Evolutionary conservation across 2,797 vertebrate species (phyloP).

Genomic region (Karalla daura): DNA sequence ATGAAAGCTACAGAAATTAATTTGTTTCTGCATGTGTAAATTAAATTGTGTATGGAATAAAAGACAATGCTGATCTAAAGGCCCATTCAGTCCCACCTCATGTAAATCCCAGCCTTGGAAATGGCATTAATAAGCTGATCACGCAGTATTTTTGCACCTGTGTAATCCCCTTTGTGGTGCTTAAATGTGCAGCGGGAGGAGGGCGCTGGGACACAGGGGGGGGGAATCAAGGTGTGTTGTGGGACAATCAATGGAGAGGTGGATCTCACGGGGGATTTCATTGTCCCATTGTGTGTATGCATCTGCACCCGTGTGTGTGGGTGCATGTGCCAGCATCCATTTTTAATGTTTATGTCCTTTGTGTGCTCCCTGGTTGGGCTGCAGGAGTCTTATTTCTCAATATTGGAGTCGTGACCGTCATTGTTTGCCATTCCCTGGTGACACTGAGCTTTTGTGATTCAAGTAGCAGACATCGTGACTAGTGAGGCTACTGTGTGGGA

Average conservation of each 20-base stretch:
- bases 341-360: constrained; percentile 57
- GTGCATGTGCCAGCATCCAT: constrained; percentile 47
- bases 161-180: constrained; percentile 79
- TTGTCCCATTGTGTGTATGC: constrained; percentile 66
- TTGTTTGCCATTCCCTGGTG: constrained; percentile 68
- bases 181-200: constrained; percentile 58
- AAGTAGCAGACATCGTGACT: constrained; percentile 80
- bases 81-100: constrained; percentile 57
- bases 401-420: constrained; percentile 79
- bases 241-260: constrained; percentile 50
- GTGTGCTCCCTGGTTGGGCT: constrained; percentile 15
- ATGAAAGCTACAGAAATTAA: constrained; percentile 75
- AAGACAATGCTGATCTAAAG: constrained; percentile 74
- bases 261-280: constrained; percentile 56
- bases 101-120: constrained; percentile 75
- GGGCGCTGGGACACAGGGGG: constrained; percentile 37
- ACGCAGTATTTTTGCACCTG: constrained; percentile 75
- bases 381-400: constrained; percentile 54
- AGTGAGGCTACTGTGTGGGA: constrained; percentile 67
- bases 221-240: constrained; percentile 73
- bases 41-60: constrained; percentile 65
- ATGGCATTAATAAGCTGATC: constrained; percentile 78
- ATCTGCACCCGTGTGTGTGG: constrained; percentile 34
- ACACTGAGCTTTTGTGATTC: constrained; percentile 78
- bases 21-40: constrained; percentile 71